Conservation (phyloP, 2,888 invertebrate species). For the Eilema griseolum region DNA sequence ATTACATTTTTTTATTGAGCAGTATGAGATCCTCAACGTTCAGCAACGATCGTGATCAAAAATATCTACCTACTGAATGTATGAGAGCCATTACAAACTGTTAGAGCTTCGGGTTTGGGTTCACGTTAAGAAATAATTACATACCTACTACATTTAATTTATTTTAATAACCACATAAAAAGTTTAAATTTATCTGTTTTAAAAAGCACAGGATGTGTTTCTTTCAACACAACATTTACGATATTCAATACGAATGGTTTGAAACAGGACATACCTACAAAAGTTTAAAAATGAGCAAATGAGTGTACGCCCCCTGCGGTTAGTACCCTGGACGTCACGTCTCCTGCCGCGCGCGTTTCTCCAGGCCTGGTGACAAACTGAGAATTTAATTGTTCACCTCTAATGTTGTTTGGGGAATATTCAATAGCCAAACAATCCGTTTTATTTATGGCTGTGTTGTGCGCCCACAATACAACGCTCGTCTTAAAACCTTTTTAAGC, state of each 20-base stretch:
- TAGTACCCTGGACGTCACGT: conserved; percentile 56
- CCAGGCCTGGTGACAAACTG: conserved; percentile 75
- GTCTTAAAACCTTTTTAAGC: conserved; percentile 73
- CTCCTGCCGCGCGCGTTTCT: conserved; percentile 63
- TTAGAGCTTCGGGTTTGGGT: not conserved
- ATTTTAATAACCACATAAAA: not conserved
- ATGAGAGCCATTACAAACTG: not conserved
- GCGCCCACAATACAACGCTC: conserved; percentile 71
- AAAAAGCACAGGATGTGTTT: conserved; percentile 8
- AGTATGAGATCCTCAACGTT: not conserved
- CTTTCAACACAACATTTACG: conserved; percentile 35
- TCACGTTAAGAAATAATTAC: not conserved
- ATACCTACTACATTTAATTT: not conserved
- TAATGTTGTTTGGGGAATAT: conserved; percentile 83
- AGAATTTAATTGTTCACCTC: conserved; percentile 82
- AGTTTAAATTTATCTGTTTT: not conserved
- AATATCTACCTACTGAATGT: not conserved
- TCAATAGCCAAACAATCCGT: conserved; percentile 76
- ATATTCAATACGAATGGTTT: conserved; percentile 35
- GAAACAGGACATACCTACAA: conserved; percentile 48
- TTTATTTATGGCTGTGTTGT: conserved; percentile 81
- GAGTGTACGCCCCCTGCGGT: conserved; percentile 60
- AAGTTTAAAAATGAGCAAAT: conserved; percentile 62
- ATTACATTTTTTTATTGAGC: not conserved
- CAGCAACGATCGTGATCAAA: not conserved